phyloP scores from a whole-genome alignment of 2,113 vertebrate genomes.

The Cathartes aura region DNA sequence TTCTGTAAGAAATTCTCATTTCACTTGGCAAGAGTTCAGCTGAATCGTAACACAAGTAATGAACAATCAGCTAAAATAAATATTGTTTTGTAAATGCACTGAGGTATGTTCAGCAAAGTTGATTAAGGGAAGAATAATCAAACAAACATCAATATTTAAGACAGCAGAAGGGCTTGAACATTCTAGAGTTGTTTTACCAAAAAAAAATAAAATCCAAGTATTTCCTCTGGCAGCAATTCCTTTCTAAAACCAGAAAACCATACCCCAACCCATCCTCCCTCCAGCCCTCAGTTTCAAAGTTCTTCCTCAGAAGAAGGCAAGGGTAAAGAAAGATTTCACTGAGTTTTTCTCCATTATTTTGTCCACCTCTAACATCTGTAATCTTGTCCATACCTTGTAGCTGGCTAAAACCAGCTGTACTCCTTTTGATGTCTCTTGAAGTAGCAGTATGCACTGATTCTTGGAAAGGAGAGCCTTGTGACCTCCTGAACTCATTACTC shows the following conservation, averaged over 20 bases:
- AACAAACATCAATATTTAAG: constrained; percentile 33
- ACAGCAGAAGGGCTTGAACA: constrained; percentile 1
- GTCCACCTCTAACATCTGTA: neutral
- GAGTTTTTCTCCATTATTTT: neutral
- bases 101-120: neutral
- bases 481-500: neutral
- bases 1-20: neutral
- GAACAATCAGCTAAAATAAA: constrained; percentile 46
- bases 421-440: neutral
- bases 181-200: neutral
- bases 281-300: neutral
- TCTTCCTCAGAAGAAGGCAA: neutral
- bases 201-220: neutral
- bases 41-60: constrained; percentile 31
- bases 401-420: neutral
- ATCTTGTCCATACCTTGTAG: neutral
- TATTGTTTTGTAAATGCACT: neutral
- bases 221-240: neutral
- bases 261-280: neutral
- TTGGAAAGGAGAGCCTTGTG: neutral
- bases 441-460: accelerated
- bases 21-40: constrained; percentile 7
- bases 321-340: neutral
- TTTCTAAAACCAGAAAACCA: neutral
- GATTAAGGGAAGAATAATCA: constrained; percentile 42